phyloP scores from a whole-genome alignment of 2,797 vertebrate species.

The Scomberomorus guttatus region DNA sequence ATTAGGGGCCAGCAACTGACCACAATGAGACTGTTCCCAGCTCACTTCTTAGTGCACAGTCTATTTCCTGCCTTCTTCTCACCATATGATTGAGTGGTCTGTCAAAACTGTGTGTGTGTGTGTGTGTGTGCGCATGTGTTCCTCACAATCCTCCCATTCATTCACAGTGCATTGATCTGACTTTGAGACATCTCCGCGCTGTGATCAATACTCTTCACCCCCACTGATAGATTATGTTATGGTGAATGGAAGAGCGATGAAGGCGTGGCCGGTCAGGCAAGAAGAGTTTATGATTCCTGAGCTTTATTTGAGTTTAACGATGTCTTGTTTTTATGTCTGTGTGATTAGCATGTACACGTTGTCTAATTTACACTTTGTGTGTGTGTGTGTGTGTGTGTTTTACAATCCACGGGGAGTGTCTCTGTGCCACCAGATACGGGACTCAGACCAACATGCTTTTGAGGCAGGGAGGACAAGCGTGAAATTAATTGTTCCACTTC shows the following conservation, averaged over 20 bases:
- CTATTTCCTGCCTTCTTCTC: conserved; percentile 42
- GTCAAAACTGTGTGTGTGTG: conserved; percentile 76
- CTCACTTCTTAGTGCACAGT: conserved; percentile 21
- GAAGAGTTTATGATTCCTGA: conserved; percentile 42
- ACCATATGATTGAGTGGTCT: conserved; percentile 87
- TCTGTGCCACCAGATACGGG: conserved; percentile 89
- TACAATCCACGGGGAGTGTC: conserved; percentile 78
- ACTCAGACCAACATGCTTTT: conserved; percentile 93
- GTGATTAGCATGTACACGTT: conserved; percentile 56
- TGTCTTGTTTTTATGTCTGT: conserved; percentile 53
- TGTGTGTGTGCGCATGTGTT: conserved; percentile 41
- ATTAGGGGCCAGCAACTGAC: conserved; percentile 10
- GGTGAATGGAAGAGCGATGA: conserved; percentile 57
- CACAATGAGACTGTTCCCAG: conserved; percentile 11
- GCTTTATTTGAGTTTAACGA: conserved; percentile 46
- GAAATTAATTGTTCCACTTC: conserved; percentile 99
- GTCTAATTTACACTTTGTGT: conserved; percentile 43
- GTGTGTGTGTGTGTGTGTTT: conserved; percentile 43
- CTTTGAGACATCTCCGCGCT: conserved; percentile 83
- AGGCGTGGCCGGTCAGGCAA: conserved; percentile 38
- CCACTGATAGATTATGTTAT: conserved; percentile 90
- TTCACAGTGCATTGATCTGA: conserved; percentile 86
- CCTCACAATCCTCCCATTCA: conserved; percentile 74
- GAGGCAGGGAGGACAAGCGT: conserved; percentile 94
- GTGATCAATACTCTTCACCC: conserved; percentile 86